Evolutionary conservation across 2,888 invertebrate species (phyloP).

Genomic region (Dendrolimus pini): DNA sequence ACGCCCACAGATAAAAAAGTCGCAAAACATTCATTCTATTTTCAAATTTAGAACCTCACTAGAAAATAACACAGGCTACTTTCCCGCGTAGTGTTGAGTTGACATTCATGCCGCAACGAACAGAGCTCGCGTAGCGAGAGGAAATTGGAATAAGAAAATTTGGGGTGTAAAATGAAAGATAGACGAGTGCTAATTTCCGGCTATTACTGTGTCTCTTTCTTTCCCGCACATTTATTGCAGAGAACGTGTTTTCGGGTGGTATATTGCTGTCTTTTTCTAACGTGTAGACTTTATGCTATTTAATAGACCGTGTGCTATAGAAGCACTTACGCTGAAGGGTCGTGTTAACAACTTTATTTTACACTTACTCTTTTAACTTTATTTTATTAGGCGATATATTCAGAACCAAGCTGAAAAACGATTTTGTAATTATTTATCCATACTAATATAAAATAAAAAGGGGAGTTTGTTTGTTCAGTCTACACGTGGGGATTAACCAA

Average conservation of each 20-base stretch:
- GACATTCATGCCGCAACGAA: conserved; percentile 44
- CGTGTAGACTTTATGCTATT: conserved; percentile 43
- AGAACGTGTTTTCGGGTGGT: conserved; percentile 45
- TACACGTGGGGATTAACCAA: too few species aligned
- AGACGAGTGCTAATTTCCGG: conserved; percentile 85
- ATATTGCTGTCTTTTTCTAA: conserved; percentile 63
- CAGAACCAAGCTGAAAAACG: not conserved
- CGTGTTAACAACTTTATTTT: conserved; percentile 11
- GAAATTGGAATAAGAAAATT: conserved; percentile 88
- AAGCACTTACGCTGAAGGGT: conserved; percentile 23
- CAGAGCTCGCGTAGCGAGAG: conserved; percentile 58
- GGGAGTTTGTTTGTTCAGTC: too few species aligned
- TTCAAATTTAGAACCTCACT: conserved; percentile 28
- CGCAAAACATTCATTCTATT: conserved; percentile 25
- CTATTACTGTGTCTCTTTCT: conserved; percentile 75
- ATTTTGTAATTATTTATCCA: too few species aligned
- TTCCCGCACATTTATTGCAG: conserved; percentile 71
- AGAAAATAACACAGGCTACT: conserved; percentile 13
- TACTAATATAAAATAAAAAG: too few species aligned
- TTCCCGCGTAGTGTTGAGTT: conserved; percentile 14
- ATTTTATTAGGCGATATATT: not conserved
- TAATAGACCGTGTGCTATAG: conserved; percentile 37
- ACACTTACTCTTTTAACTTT: conserved; percentile 4
- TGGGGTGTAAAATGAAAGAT: conserved; percentile 87
- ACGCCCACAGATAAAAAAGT: conserved; percentile 47